Percentiles rank a stretch among this genome's conserved stretches.
These are phyloP conservation scores for Dasysyrphus albostriatus DNA, from an alignment of 2,888 invertebrate species.

Conservation along the genomic window DNA sequence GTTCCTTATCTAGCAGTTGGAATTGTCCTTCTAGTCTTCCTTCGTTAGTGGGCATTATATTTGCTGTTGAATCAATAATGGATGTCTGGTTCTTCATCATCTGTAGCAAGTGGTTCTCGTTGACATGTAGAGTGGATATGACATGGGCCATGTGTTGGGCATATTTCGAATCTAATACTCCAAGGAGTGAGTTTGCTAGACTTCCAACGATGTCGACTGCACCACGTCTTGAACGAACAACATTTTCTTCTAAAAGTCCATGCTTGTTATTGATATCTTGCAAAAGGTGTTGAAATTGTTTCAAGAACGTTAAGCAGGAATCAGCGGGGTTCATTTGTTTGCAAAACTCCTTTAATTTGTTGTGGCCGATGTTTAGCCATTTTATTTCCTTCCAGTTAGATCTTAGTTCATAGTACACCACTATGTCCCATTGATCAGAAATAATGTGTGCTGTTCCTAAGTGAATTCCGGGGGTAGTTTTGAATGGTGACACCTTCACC, in stretches of 20 bases:
- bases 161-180: conserved; percentile 61
- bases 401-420: too few species aligned
- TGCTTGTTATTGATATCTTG: too few species aligned
- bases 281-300: too few species aligned
- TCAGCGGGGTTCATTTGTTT: too few species aligned
- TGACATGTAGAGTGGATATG: not conserved
- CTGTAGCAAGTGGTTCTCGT: not conserved
- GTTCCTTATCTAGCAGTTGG: not conserved
- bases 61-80: not conserved
- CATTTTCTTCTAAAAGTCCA: not conserved
- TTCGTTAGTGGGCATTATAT: not conserved
- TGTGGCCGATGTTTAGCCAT: too few species aligned
- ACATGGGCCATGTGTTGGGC: conserved; percentile 18
- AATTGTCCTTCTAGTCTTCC: not conserved
- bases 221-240: conserved; percentile 9
- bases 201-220: conserved; percentile 49
- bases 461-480: not conserved
- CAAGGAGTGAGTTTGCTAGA: conserved; percentile 57
- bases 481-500: not conserved
- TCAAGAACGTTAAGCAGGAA: too few species aligned
- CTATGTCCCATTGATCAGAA: too few species aligned
- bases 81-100: not conserved
- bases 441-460: too few species aligned
- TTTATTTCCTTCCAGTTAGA: too few species aligned
- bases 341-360: too few species aligned